These are phyloP conservation scores for Ypsolopha sequella DNA, from an alignment of 2,888 invertebrate genomes.

Conservation along the genomic window DNA sequence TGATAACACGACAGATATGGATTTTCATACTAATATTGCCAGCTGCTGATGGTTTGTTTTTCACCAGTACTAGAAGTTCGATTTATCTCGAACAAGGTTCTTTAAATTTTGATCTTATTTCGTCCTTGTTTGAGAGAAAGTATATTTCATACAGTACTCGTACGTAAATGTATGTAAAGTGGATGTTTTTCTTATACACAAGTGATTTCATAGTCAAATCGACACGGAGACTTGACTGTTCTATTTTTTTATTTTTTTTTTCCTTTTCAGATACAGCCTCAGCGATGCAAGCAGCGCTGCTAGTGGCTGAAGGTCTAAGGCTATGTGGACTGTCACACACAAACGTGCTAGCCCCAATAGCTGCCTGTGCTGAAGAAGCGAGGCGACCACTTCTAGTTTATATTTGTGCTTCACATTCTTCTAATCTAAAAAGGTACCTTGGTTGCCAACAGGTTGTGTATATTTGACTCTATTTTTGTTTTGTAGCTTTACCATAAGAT, in stretches of 20 bases:
- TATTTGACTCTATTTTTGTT: not conserved
- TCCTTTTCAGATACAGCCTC: conserved; percentile 74
- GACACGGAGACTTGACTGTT: too few relatives aligned
- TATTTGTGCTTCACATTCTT: conserved; percentile 75
- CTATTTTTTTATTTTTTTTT: not conserved
- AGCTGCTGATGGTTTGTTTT: too few relatives aligned
- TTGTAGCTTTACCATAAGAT: not conserved
- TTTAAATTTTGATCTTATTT: too few relatives aligned
- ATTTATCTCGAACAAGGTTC: too few relatives aligned
- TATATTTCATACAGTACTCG: too few relatives aligned
- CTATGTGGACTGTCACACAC: conserved; percentile 78
- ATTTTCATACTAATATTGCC: too few relatives aligned
- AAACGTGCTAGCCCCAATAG: conserved; percentile 79
- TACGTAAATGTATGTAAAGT: too few relatives aligned
- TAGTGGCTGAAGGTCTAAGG: conserved; percentile 82
- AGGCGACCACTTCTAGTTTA: conserved; percentile 77
- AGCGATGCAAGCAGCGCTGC: conserved; percentile 77
- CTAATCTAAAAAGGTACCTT: conserved; percentile 76
- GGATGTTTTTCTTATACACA: too few relatives aligned
- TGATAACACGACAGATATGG: too few relatives aligned
- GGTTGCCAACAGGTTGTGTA: not conserved
- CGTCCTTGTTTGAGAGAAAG: too few relatives aligned
- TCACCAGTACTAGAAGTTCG: too few relatives aligned
- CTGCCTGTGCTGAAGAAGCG: conserved; percentile 72
- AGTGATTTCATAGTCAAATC: too few relatives aligned